Percentiles rank a stretch among this genome's conserved stretches.
Conservation (phyloP, 2,113 vertebrate species). For the Sphaerodactylus townsendi region DNA sequence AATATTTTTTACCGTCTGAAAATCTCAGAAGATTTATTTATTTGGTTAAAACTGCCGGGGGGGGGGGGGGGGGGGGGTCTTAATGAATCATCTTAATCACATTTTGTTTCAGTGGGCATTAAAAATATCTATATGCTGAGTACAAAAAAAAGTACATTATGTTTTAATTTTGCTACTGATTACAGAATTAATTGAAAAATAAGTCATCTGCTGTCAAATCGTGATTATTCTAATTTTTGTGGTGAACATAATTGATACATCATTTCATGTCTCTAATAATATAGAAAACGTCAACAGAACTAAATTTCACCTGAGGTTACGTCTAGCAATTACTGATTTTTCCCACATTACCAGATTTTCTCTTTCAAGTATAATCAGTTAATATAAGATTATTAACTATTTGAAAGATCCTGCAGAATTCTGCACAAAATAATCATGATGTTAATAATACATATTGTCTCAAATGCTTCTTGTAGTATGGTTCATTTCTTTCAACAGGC, state of each 20-base stretch:
- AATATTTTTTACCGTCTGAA: neutral
- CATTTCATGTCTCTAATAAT: neutral
- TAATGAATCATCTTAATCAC: neutral
- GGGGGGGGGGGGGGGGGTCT: too few species aligned
- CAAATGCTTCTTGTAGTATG: too few species aligned
- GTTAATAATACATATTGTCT: too few species aligned
- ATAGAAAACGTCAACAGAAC: neutral
- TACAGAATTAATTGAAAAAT: constrained; percentile 10
- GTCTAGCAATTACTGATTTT: neutral
- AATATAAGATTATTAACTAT: neutral
- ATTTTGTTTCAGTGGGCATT: neutral
- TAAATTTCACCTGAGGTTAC: neutral
- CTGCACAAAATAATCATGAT: too few species aligned
- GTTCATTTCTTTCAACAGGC: too few species aligned
- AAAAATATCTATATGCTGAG: neutral
- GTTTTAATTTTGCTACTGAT: neutral
- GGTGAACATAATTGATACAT: neutral
- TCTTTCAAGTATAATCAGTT: neutral
- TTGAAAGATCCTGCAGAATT: neutral
- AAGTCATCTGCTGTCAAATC: neutral
- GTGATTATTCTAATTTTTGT: neutral
- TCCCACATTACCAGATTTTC: neutral
- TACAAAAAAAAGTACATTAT: neutral
- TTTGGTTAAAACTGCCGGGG: neutral
- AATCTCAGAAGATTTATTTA: too few species aligned